Conservation (phyloP, 2,888 invertebrate genomes). For the Bedellia somnulentella region DNA sequence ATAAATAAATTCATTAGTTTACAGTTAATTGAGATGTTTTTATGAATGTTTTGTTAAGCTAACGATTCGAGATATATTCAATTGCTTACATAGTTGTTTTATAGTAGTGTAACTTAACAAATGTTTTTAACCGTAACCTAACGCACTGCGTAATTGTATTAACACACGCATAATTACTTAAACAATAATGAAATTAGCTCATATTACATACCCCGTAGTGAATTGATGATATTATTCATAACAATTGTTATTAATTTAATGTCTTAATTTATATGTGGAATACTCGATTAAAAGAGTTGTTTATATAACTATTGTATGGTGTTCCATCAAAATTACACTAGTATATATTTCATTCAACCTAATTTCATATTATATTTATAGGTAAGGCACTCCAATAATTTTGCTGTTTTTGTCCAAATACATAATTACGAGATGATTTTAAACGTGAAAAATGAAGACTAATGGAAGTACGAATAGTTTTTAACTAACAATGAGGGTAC, state of each 20-base stretch:
- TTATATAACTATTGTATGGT: conserved; percentile 43
- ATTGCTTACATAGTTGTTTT: no score
- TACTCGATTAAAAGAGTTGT: conserved; percentile 41
- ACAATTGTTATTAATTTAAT: conserved; percentile 35
- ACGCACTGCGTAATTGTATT: no score
- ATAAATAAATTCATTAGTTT: no score
- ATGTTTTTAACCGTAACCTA: no score
- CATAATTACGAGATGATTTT: conserved; percentile 30
- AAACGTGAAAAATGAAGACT: conserved; percentile 45
- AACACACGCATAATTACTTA: no score
- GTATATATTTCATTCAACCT: conserved; percentile 56
- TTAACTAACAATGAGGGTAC: no score
- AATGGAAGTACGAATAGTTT: conserved; percentile 30
- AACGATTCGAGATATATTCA: no score
- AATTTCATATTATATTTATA: conserved; percentile 58
- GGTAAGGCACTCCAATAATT: conserved; percentile 62
- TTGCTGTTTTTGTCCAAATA: conserved; percentile 51
- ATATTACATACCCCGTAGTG: no score
- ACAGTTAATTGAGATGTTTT: no score
- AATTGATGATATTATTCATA: conserved; percentile 18
- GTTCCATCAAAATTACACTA: conserved; percentile 60
- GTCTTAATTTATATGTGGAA: conserved; percentile 33
- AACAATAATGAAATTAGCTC: no score
- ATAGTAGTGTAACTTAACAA: no score
- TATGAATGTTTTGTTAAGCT: no score